A percentile compares a stretch with the other conserved stretches of the same genome.
Conservation (phyloP, 2,113 vertebrate genomes). For the Pongo pygmaeus region DNA sequence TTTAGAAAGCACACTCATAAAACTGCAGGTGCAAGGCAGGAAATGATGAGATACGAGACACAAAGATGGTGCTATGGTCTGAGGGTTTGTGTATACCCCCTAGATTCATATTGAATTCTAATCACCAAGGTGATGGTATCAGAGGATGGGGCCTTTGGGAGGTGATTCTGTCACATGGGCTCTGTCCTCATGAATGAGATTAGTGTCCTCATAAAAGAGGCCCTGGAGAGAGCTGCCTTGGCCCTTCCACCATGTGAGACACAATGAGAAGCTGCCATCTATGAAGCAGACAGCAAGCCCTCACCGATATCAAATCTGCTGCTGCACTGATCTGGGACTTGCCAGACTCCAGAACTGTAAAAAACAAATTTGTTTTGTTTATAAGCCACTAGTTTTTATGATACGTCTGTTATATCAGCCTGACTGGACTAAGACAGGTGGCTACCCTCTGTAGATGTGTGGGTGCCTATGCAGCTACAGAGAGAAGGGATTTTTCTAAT, state of each 20-base stretch:
- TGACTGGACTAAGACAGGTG: not conserved
- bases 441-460: not conserved
- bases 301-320: not conserved
- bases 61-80: not conserved
- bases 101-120: not conserved
- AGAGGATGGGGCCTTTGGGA: not conserved
- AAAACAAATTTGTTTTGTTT: not conserved
- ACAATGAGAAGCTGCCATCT: not conserved
- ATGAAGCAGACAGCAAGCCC: not conserved
- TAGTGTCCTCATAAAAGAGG: not conserved
- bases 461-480: not conserved
- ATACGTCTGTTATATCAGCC: not conserved
- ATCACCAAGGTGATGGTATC: not conserved
- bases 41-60: not conserved
- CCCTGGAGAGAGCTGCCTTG: not conserved
- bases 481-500: not conserved
- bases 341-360: not conserved
- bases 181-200: not conserved
- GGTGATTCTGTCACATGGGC: not conserved
- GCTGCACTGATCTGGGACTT: not conserved
- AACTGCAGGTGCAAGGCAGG: not conserved
- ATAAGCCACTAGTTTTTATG: not conserved
- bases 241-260: not conserved
- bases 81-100: not conserved
- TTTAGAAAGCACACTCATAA: not conserved